Evolutionary conservation across 2,888 invertebrate species (phyloP).

Genomic region (Nymphalis c-album): DNA sequence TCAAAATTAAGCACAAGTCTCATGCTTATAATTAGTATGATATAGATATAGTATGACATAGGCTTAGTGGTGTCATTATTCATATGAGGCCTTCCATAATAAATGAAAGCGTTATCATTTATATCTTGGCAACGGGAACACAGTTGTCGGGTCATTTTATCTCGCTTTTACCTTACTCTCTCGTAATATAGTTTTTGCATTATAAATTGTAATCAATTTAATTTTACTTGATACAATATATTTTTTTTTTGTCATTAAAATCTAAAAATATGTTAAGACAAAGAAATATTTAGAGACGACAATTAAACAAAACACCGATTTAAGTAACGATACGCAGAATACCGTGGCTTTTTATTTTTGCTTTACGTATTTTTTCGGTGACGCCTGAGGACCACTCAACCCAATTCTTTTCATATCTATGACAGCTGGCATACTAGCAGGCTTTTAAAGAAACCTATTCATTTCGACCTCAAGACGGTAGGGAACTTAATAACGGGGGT

Average conservation of each 20-base stretch:
- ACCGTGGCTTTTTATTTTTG: slow-evolving; percentile 40
- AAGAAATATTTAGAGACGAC: slow-evolving; percentile 21
- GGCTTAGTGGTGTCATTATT: slow-evolving; percentile 41
- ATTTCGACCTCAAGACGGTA: slow-evolving; percentile 75
- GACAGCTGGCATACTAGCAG: slow-evolving; percentile 69
- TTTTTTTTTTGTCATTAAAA: background rate
- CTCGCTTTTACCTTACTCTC: slow-evolving; percentile 26
- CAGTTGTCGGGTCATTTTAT: slow-evolving; percentile 37
- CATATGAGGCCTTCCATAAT: slow-evolving; percentile 43
- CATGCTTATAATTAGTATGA: too few species aligned
- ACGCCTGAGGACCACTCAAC: slow-evolving; percentile 57
- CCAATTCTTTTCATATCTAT: slow-evolving; percentile 71
- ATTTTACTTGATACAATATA: background rate
- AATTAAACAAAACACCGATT: slow-evolving; percentile 37
- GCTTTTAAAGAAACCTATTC: slow-evolving; percentile 75
- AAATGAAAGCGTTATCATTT: slow-evolving; percentile 44
- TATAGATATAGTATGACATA: slow-evolving; percentile 32
- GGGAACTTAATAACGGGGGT: slow-evolving; percentile 71
- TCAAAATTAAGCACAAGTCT: too few species aligned
- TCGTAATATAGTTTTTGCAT: slow-evolving; percentile 7
- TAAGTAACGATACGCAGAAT: slow-evolving; percentile 37
- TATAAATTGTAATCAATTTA: background rate
- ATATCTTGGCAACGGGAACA: slow-evolving; percentile 33
- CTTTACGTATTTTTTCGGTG: slow-evolving; percentile 43
- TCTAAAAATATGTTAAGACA: background rate